Evolutionary conservation across 2,113 vertebrate species (phyloP).

Genomic region (Irena cyanogastra): DNA sequence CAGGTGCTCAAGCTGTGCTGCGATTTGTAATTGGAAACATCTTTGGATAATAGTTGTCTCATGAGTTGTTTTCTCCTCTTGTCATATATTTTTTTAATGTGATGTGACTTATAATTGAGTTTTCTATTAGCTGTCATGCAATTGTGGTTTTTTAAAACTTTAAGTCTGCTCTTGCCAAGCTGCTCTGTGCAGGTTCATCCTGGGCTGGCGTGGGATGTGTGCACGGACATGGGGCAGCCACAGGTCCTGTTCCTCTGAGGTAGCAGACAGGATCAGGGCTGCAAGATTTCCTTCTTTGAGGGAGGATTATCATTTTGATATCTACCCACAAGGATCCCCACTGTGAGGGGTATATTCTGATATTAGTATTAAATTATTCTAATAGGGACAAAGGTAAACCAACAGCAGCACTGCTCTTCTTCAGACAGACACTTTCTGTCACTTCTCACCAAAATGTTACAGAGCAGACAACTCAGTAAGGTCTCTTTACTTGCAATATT

Average conservation of each 20-base stretch:
- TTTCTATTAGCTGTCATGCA: neutral
- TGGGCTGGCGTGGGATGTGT: neutral
- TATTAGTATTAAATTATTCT: neutral
- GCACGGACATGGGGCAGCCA: neutral
- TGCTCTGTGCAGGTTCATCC: neutral
- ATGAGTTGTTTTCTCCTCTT: slow-evolving; percentile 33
- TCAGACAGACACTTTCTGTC: neutral
- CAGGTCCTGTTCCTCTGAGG: neutral
- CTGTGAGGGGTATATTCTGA: neutral
- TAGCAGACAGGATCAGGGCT: neutral
- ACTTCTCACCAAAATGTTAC: neutral
- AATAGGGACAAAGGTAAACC: neutral
- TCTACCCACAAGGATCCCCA: neutral
- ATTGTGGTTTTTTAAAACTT: neutral
- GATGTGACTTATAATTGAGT: slow-evolving; percentile 40
- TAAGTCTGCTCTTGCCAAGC: neutral
- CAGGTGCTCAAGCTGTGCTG: slow-evolving; percentile 38
- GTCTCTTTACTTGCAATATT: neutral
- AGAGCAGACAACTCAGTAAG: neutral
- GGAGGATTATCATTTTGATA: neutral
- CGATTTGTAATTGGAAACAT: slow-evolving; percentile 63
- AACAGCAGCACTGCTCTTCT: neutral
- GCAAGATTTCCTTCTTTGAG: neutral
- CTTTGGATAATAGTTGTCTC: slow-evolving; percentile 51
- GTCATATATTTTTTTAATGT: slow-evolving; percentile 2